Conservation (phyloP, 35 echinoderm and acorn worm genomes). For the Hemicentrotus pulcherrimus region DNA sequence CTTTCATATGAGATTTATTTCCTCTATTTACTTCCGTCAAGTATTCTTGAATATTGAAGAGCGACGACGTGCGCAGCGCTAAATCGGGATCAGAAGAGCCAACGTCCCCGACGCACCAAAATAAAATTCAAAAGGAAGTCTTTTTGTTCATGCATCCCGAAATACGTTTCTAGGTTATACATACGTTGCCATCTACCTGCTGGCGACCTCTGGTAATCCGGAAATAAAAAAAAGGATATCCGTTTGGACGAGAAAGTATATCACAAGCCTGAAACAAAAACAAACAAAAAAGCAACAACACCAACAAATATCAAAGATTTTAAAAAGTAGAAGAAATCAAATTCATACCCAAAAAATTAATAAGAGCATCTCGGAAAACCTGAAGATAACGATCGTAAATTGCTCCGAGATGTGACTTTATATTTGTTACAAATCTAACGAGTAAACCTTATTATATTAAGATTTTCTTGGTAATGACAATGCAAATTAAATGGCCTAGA, state of each 20-base stretch:
- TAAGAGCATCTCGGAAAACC: neutral
- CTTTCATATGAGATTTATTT: slow-evolving; percentile 16
- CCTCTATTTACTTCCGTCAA: slow-evolving; percentile 19
- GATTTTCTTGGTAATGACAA: neutral
- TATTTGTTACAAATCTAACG: neutral
- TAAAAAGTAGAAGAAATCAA: neutral
- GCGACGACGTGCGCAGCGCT: neutral
- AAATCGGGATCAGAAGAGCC: neutral
- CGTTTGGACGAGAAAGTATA: neutral
- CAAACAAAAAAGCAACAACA: too few species aligned
- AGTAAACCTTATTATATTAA: neutral
- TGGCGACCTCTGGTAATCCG: slow-evolving; percentile 4
- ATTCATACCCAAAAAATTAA: too few species aligned
- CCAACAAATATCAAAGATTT: too few species aligned
- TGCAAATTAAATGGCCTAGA: too few species aligned
- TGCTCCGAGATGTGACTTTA: neutral
- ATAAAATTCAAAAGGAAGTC: neutral
- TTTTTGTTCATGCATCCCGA: neutral
- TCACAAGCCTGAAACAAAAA: neutral
- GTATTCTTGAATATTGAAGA: slow-evolving; percentile 32
- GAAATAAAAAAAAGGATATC: neutral
- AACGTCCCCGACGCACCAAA: neutral
- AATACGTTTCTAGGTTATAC: neutral
- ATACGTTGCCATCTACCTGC: neutral
- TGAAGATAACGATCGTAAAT: neutral